These are phyloP conservation scores for Oryzias javanicus DNA, from an alignment of 2,113 vertebrate species.

Conservation along the genomic window DNA sequence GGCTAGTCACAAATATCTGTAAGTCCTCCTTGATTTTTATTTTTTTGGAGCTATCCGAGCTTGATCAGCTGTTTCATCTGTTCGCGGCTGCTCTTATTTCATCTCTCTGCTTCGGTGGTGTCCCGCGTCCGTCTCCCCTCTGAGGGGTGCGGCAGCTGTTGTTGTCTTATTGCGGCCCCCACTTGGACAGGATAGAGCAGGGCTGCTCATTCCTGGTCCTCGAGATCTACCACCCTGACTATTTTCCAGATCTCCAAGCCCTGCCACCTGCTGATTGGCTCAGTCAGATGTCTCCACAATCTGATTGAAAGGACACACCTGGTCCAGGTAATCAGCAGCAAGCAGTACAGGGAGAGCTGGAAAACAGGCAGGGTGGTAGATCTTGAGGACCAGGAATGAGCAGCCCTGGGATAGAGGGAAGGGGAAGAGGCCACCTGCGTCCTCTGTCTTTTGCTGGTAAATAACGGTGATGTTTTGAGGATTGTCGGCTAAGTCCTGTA, in stretches of 20 bases:
- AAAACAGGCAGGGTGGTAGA: too few relatives aligned
- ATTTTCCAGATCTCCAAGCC: too few relatives aligned
- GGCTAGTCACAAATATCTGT: conserved; percentile 39
- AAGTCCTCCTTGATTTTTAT: conserved; percentile 38
- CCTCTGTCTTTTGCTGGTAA: conserved; percentile 30
- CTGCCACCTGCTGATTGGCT: too few relatives aligned
- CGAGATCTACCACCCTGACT: too few relatives aligned
- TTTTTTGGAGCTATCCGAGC: conserved; percentile 46
- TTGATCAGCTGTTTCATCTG: conserved; percentile 73
- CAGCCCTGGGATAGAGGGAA: too few relatives aligned
- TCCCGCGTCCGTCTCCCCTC: conserved; percentile 39
- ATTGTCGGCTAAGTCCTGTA: conserved; percentile 49
- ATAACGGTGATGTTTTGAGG: conserved; percentile 20
- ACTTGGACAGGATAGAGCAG: conserved; percentile 28
- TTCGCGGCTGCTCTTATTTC: conserved; percentile 67
- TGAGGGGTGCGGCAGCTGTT: conserved; percentile 71
- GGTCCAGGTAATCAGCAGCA: too few relatives aligned
- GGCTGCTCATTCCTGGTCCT: too few relatives aligned
- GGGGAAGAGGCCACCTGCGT: conserved; percentile 56
- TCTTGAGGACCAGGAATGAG: too few relatives aligned
- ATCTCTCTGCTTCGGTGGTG: conserved; percentile 52
- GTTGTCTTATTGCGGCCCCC: conserved; percentile 53
- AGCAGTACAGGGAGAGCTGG: too few relatives aligned
- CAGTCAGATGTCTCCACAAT: too few relatives aligned
- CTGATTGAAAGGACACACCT: too few relatives aligned